phyloP scores from a whole-genome alignment of 2,888 invertebrate species.

The Caradrina clavipalpis region DNA sequence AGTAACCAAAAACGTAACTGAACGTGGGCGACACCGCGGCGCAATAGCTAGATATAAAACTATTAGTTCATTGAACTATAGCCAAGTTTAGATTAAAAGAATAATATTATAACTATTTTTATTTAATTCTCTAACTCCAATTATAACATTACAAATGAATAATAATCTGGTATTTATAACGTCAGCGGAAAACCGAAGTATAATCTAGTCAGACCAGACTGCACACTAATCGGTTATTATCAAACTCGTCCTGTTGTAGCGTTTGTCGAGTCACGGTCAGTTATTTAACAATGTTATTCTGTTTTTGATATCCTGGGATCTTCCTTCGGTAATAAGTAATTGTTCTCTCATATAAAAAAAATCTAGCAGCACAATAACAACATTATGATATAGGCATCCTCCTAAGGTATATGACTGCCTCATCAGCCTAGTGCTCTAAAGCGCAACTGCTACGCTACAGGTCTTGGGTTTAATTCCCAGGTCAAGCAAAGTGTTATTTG shows the following conservation, averaged over 20 bases:
- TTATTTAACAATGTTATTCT: background rate
- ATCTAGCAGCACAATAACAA: no score
- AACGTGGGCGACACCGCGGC: no score
- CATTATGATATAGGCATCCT: no score
- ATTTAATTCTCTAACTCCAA: background rate
- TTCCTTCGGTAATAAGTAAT: no score
- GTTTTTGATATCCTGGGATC: background rate
- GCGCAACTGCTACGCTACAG: no score
- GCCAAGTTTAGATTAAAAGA: background rate
- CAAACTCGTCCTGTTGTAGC: slow-evolving; percentile 2
- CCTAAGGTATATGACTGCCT: no score
- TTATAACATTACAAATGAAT: background rate
- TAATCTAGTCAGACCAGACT: slow-evolving; percentile 1
- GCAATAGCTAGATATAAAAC: no score
- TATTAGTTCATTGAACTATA: background rate
- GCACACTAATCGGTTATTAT: slow-evolving; percentile 9
- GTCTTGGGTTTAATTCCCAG: no score
- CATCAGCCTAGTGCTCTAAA: no score
- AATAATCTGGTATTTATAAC: slow-evolving; percentile 10
- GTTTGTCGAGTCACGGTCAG: background rate
- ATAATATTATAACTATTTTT: background rate
- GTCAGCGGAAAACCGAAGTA: background rate
- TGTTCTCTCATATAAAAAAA: no score
- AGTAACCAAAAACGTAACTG: no score
- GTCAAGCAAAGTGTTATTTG: no score